These are phyloP conservation scores for Ophraella communa DNA, from an alignment of 2,888 invertebrate genomes.

Conservation along the genomic window DNA sequence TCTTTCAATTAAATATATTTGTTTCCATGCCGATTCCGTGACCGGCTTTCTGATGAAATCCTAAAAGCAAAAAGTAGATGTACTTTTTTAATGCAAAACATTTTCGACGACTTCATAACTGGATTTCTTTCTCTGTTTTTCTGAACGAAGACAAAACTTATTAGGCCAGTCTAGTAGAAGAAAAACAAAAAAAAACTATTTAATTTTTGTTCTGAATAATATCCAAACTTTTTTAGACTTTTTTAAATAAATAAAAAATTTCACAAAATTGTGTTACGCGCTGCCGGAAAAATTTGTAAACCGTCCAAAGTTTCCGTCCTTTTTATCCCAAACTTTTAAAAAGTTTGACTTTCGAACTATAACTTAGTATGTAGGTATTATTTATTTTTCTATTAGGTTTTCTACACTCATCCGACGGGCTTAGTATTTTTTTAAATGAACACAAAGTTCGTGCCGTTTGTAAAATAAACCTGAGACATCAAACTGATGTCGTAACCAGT, in stretches of 20 bases:
- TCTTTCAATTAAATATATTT: slow-evolving; percentile 17
- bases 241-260: too few species aligned
- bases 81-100: slow-evolving; percentile 27
- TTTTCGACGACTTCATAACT: slow-evolving; percentile 18
- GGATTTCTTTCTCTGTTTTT: slow-evolving; percentile 18
- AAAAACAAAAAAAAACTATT: too few species aligned
- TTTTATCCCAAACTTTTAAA: neutral
- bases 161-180: too few species aligned
- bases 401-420: neutral
- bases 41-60: slow-evolving; percentile 9
- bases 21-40: slow-evolving; percentile 11
- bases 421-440: neutral
- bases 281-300: too few species aligned
- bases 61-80: slow-evolving; percentile 12
- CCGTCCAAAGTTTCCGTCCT: too few species aligned
- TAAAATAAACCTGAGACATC: slow-evolving; percentile 14
- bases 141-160: slow-evolving; percentile 7
- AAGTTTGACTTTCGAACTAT: neutral
- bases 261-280: too few species aligned
- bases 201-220: too few species aligned
- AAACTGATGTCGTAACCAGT: slow-evolving; percentile 8
- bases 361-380: too few species aligned
- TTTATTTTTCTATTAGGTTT: neutral
- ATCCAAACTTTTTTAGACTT: too few species aligned
- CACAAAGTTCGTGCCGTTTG: slow-evolving; percentile 7